Conservation (phyloP, 2,797 vertebrate species). For the Chiroxiphia lanceolata region DNA sequence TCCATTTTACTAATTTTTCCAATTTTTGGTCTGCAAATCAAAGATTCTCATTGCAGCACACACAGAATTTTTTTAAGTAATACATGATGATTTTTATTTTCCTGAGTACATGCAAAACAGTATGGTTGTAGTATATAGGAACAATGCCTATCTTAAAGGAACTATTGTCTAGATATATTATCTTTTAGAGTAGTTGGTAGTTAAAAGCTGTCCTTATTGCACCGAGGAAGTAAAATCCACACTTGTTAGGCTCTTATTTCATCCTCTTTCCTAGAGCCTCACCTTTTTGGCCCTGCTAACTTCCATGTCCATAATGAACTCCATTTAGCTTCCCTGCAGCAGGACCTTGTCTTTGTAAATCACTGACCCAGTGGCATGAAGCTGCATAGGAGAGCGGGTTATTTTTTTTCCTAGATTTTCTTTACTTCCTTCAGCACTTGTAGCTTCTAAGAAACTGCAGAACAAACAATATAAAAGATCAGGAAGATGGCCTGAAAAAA, state of each 20-base stretch:
- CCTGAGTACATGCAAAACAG: background rate
- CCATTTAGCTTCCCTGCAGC: constrained; percentile 65
- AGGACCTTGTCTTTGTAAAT: constrained; percentile 63
- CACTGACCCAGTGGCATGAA: constrained; percentile 43
- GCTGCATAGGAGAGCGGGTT: constrained; percentile 27
- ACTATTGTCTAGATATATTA: background rate
- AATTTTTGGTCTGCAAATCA: background rate
- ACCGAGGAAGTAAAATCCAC: constrained; percentile 64
- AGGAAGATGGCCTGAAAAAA: constrained; percentile 43
- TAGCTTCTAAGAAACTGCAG: constrained; percentile 27
- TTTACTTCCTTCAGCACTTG: constrained; percentile 36
- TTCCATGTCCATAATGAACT: constrained; percentile 72
- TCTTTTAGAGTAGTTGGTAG: constrained; percentile 4
- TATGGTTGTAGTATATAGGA: background rate
- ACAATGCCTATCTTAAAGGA: background rate
- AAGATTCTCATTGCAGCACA: background rate
- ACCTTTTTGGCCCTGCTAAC: constrained; percentile 59
- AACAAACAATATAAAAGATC: constrained; percentile 39
- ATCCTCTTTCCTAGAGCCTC: constrained; percentile 58
- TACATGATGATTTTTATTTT: background rate
- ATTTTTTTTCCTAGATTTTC: constrained; percentile 14
- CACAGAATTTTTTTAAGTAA: background rate
- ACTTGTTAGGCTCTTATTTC: constrained; percentile 69
- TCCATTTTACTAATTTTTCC: background rate
- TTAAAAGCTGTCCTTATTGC: constrained; percentile 52